Conservation (phyloP, 1,140 invertebrate species). For the Thereuonema tuberculata region DNA sequence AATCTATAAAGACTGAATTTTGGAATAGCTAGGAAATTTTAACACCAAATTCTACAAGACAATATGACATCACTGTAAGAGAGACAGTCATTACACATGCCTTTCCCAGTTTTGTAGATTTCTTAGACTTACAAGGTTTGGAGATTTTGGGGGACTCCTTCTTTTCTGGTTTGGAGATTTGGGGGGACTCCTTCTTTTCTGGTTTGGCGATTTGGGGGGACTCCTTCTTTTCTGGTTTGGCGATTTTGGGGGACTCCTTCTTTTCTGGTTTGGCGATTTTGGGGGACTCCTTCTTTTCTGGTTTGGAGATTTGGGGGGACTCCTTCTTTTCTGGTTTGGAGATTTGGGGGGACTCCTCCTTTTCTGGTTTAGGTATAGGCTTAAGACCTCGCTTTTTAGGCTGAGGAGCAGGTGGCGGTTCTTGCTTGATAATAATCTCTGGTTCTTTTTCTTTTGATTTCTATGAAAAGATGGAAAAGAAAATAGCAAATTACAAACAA, state of each 20-base stretch:
- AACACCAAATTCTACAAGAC: no score
- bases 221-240: no score
- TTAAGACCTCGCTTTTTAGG: constrained; percentile 6
- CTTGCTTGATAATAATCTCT: background rate
- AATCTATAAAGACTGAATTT: no score
- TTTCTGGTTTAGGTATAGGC: constrained; percentile 3
- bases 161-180: no score
- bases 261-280: no score
- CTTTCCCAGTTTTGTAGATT: background rate
- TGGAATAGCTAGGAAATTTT: no score
- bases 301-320: background rate
- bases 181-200: no score
- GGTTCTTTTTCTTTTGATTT: background rate
- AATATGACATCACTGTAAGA: no score
- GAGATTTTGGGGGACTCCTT: background rate
- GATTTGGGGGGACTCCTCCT: background rate
- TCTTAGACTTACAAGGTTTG: constrained; percentile 1
- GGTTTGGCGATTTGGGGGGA: no score
- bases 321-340: no score
- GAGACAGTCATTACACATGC: background rate
- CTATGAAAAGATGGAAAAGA: background rate
- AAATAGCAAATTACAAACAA: background rate
- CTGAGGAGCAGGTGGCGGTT: background rate
- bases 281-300: no score
- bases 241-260: no score